Base-by-base conservation (phyloP, 1,140 invertebrate species). In the Drosophila nebulosa region DNA sequence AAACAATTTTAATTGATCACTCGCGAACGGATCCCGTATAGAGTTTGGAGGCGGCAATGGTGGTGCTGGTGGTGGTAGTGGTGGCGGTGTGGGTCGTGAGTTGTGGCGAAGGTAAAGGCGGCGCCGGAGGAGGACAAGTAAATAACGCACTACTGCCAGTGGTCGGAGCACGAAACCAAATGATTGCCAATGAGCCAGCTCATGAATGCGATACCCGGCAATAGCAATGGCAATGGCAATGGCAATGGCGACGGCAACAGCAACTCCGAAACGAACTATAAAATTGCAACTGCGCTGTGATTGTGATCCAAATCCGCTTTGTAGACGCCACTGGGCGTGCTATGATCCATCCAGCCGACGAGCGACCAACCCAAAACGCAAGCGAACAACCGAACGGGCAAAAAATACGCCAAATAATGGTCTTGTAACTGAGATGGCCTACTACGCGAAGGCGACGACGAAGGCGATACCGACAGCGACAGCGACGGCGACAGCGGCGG, bases 341-440 rank as follows among this genome's bases (percentile, higher is more conserved):
- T 74, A 88, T 88, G 83, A 88, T 89, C 79, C 62, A 75, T 62
- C 62, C 75, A 64, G 64, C 53, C 21, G 67, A 64, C 69, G 73
- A 78, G 50, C 78, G 58, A 73, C 68, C 73, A 74, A 78, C 77
- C 69, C 26, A 30, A 21, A 46, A 21, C 16, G 16, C 39, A 72
- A 81, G 72, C 79, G 80, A 63, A 75, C 69, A 86, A 77, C 69
- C 83, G 81, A 85, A 71, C 78, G 69, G 74, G 73, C 78, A 86
- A 88, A 86, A 86, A 86, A 86, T 79, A 86, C 74, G 67, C 72
- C 84, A 86, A 88, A 86, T 86, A 86, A 86, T 89, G 84, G 83
- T 83, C 84, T 89, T 88, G 83, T 88, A 88, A 88, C 83, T 86
- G 83, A 86, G 83, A 78, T 86, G 83, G 83, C 83, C 83, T 80